These are phyloP conservation scores for Drosophila parvula DNA, from an alignment of 1,140 invertebrate species.

Conservation along the genomic window DNA sequence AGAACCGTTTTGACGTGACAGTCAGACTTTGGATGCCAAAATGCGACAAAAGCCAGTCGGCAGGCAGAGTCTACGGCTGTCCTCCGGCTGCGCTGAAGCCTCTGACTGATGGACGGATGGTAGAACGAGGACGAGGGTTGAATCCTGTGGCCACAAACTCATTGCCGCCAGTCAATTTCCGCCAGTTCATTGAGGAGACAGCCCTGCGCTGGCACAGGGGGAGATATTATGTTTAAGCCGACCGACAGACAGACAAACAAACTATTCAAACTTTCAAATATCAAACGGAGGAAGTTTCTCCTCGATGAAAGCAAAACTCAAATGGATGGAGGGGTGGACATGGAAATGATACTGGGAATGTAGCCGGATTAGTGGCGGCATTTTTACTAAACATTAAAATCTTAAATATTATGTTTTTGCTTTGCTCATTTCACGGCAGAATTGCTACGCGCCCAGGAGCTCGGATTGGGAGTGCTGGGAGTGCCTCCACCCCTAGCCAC, in stretches of 20 bases:
- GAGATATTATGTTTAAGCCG: slow-evolving; percentile 48
- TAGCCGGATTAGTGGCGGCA: slow-evolving; percentile 55
- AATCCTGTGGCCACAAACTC: slow-evolving; percentile 16
- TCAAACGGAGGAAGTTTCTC: slow-evolving; percentile 51
- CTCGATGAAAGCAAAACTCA: background rate
- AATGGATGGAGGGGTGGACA: background rate
- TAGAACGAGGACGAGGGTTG: background rate
- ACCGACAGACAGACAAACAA: slow-evolving; percentile 35
- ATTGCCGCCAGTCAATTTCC: slow-evolving; percentile 74
- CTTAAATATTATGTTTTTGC: slow-evolving; percentile 47
- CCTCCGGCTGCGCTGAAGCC: slow-evolving; percentile 24
- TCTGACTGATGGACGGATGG: slow-evolving; percentile 47
- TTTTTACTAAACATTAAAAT: slow-evolving; percentile 56
- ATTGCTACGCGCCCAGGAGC: slow-evolving; percentile 54
- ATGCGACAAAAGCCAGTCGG: slow-evolving; percentile 57
- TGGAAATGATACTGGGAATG: slow-evolving; percentile 22
- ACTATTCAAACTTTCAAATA: slow-evolving; percentile 67
- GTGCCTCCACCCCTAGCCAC: slow-evolving; percentile 25
- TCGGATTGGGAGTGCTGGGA: slow-evolving; percentile 16
- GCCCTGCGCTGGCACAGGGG: background rate
- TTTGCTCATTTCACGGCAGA: slow-evolving; percentile 64
- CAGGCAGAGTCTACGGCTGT: slow-evolving; percentile 9
- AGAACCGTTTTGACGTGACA: slow-evolving; percentile 8
- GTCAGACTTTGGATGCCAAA: slow-evolving; percentile 52
- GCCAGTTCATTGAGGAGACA: slow-evolving; percentile 34